Conservation (phyloP, 2,888 invertebrate species). For the Sabatieria punctata region DNA sequence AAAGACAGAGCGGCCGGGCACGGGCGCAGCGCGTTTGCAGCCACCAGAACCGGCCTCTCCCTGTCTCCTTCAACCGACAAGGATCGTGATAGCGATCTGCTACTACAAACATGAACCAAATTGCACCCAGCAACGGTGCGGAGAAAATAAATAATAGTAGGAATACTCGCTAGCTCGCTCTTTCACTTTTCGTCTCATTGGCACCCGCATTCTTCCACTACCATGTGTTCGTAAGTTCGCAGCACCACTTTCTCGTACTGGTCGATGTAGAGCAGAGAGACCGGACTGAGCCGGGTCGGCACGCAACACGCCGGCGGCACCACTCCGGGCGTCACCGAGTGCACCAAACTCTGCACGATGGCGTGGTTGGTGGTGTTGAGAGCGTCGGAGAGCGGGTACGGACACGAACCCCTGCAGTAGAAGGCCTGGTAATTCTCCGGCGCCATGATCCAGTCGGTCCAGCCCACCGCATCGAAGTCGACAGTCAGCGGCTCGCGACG, state of each 20-base stretch:
- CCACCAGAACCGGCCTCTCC: too few relatives aligned
- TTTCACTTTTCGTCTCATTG: too few relatives aligned
- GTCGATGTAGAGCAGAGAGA: constrained; percentile 87
- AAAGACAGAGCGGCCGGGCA: too few relatives aligned
- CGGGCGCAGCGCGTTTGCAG: too few relatives aligned
- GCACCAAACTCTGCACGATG: constrained; percentile 83
- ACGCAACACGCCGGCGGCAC: constrained; percentile 93
- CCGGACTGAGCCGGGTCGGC: constrained; percentile 74
- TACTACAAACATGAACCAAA: too few relatives aligned
- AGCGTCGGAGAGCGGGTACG: constrained; percentile 75
- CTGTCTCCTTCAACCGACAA: too few relatives aligned
- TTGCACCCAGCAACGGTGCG: too few relatives aligned
- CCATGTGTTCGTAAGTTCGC: constrained; percentile 96
- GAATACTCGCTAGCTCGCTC: too few relatives aligned
- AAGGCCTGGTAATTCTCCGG: constrained; percentile 62
- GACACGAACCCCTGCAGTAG: constrained; percentile 84
- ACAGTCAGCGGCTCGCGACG: constrained; percentile 71
- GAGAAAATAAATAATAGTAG: too few relatives aligned
- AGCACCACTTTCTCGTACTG: constrained; percentile 81
- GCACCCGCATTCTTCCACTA: constrained; percentile 88
- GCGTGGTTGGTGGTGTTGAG: constrained; percentile 92
- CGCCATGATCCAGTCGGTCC: constrained; percentile 64
- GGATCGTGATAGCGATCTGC: too few relatives aligned
- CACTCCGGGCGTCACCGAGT: constrained; percentile 66
- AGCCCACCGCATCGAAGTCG: constrained; percentile 82